phyloP scores from a whole-genome alignment of 1,140 invertebrate species.

The Antheraea mylitta region DNA sequence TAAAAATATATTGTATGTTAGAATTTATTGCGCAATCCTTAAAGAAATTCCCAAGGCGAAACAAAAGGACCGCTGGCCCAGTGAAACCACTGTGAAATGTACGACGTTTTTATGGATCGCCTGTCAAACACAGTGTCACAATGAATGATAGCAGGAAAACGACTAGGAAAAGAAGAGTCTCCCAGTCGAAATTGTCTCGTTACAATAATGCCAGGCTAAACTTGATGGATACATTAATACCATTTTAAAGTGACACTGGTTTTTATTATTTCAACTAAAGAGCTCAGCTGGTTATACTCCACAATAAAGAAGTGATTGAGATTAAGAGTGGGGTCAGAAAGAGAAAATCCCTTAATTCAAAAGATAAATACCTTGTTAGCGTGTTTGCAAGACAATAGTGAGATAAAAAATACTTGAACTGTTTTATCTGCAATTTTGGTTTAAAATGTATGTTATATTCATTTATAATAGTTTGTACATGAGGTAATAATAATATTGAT shows the following conservation, averaged over 20 bases:
- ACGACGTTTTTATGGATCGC: conserved; percentile 15
- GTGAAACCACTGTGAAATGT: conserved; percentile 8
- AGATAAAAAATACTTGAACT: not conserved
- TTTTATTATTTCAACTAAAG: conserved; percentile 37
- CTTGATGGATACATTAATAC: conserved; percentile 46
- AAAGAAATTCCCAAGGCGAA: conserved; percentile 3
- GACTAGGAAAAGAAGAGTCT: not conserved
- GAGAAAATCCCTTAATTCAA: not conserved
- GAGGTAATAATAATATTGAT: not conserved
- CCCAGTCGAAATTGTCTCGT: conserved; percentile 26
- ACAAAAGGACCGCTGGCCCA: conserved; percentile 3
- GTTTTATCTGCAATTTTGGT: not conserved
- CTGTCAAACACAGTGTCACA: conserved; percentile 15
- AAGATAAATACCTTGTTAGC: not conserved
- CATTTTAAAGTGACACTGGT: conserved; percentile 27
- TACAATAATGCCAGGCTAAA: conserved; percentile 54
- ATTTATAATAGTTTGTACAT: not conserved
- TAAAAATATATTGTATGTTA: not conserved
- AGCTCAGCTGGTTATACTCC: conserved; percentile 23
- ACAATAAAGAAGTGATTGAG: conserved; percentile 21
- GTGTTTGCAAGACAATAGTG: not conserved
- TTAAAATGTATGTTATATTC: too few relatives aligned
- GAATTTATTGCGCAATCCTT: not conserved
- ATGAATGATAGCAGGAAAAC: conserved; percentile 17
- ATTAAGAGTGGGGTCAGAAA: conserved; percentile 13